Base-by-base conservation (phyloP, 1,140 invertebrate species). In the Sarcophaga bullata region DNA sequence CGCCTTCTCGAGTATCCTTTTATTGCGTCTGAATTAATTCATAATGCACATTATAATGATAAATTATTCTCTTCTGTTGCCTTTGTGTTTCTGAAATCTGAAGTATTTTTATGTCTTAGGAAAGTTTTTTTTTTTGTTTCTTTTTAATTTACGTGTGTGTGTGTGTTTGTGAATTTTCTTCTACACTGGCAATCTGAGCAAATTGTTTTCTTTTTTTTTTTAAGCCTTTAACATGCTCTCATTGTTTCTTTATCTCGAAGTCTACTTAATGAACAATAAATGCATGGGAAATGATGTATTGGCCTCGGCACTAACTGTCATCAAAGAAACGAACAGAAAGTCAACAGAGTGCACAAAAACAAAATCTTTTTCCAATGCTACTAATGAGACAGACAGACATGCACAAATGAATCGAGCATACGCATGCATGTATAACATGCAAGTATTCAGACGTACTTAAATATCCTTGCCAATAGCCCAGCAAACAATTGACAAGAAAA, bases 231-330 rank as follows among this genome's bases (percentile, higher is more conserved):
- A 37, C 25, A 37, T 37, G 25, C 11, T 58, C n/a, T 13, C 54
- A n/a, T 58, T 58, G 13, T 58, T 58, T 6, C n/a, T 58, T 58
- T 58, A 58, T 58, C 54, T 13, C n/a, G 15, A n/a, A 58, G 15
- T 13, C 54, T 48, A 76, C 48, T 76, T 76, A 76, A 76, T 76
- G 73, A 76, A 76, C 46, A 47, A 49, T 76, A 47, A 48, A 49
- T 76, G 73, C 17, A 76, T 48, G 73, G 5, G 6, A n/a, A 48
- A 49, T 49, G 46, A 76, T 48, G 73, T 47, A 76, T 76, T 76
- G 73, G 15, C 48, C 47, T 48, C 46, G 47, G 48, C 73, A 76
- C 46, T 25, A 72, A 11, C 62, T 48, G 47, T 76, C 73, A 76
- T 76, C 73, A 76, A 76, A 48, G 47, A 48, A 15, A 76, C 47